Evolutionary conservation across 2,888 invertebrate genomes (phyloP).

Genomic region (Palloptera scutellata): DNA sequence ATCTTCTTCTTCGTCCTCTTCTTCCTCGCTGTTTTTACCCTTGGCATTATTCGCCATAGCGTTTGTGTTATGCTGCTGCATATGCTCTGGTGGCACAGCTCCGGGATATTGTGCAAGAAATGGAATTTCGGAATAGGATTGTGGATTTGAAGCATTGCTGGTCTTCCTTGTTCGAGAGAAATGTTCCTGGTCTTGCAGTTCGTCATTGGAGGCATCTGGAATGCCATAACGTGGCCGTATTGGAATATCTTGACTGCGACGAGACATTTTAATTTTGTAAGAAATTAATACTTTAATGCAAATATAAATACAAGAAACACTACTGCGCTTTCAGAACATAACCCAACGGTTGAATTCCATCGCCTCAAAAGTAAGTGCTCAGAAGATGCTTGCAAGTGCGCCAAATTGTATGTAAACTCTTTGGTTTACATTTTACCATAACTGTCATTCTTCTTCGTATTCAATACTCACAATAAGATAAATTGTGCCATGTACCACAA

Average conservation of each 20-base stretch:
- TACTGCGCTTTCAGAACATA: too few species aligned
- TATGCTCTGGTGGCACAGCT: conserved; percentile 39
- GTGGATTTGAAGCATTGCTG: conserved; percentile 42
- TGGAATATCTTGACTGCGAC: conserved; percentile 55
- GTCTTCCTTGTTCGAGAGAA: conserved; percentile 19
- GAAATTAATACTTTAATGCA: too few species aligned
- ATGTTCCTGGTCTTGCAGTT: conserved; percentile 21
- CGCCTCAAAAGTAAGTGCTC: too few species aligned
- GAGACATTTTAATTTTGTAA: conserved; percentile 43
- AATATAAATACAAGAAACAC: too few species aligned
- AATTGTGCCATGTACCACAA: too few species aligned
- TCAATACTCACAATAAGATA: too few species aligned
- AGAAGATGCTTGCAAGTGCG: too few species aligned
- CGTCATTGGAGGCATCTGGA: conserved; percentile 38
- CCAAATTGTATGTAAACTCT: too few species aligned
- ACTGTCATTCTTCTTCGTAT: too few species aligned
- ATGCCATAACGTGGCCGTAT: conserved; percentile 57
- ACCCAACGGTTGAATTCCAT: too few species aligned
- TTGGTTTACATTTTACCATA: too few species aligned
- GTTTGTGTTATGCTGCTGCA: conserved; percentile 43
- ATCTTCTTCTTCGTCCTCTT: conserved; percentile 48
- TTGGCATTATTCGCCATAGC: too few species aligned
- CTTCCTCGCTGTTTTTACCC: conserved; percentile 33
- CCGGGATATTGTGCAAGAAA: conserved; percentile 56
- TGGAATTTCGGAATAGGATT: conserved; percentile 56